Conservation (phyloP, 2,888 invertebrate species). For the Thereva nobilitata region DNA sequence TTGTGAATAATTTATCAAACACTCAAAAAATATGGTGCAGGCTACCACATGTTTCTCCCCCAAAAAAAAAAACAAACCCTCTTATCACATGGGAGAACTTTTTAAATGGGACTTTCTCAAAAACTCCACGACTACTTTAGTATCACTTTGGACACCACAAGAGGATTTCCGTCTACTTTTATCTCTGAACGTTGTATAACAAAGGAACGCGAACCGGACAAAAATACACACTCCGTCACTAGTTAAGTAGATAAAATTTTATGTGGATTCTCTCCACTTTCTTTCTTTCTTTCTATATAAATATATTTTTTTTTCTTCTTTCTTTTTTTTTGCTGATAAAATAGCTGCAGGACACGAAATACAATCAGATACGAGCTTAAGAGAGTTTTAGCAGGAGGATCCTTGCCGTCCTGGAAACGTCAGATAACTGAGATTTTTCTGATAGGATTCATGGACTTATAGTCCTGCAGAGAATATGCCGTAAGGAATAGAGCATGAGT, state of each 20-base stretch:
- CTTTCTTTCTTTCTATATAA: too few relatives aligned
- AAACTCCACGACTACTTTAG: too few relatives aligned
- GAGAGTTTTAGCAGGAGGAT: constrained; percentile 5
- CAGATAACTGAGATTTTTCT: constrained; percentile 30
- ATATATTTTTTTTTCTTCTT: background rate
- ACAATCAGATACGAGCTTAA: background rate
- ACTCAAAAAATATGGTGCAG: background rate
- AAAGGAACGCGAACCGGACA: too few relatives aligned
- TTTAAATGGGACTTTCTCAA: too few relatives aligned
- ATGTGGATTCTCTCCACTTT: too few relatives aligned
- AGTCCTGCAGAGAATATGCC: constrained; percentile 15
- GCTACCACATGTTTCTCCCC: background rate
- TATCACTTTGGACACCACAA: too few relatives aligned
- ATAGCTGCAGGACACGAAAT: constrained; percentile 23
- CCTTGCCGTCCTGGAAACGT: constrained; percentile 8
- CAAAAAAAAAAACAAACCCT: too few relatives aligned
- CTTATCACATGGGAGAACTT: too few relatives aligned
- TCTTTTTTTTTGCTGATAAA: background rate
- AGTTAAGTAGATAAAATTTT: too few relatives aligned
- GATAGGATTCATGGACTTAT: constrained; percentile 23
- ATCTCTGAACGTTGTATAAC: too few relatives aligned
- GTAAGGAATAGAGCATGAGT: constrained; percentile 15
- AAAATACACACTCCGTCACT: too few relatives aligned
- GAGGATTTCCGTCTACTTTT: too few relatives aligned
- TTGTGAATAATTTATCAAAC: constrained; percentile 22